Percentiles rank a stretch among this genome's conserved stretches.
Conservation (phyloP, 2,113 vertebrate species). For the Aspidoscelis tigris region DNA sequence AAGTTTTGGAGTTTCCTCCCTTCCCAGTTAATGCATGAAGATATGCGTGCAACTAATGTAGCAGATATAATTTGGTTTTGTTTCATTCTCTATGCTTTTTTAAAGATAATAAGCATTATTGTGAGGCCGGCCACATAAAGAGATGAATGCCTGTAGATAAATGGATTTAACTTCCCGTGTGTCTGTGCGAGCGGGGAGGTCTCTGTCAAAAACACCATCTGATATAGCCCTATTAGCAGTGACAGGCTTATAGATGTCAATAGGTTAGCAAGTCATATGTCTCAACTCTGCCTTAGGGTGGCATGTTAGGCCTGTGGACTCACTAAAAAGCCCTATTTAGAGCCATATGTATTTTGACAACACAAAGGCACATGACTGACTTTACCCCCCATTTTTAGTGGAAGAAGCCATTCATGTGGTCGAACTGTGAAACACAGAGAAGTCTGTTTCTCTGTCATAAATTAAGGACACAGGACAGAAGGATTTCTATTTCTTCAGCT, state of each 20-base stretch:
- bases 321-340: slow-evolving; percentile 37
- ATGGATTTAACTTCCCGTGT: neutral
- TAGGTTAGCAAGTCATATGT: slow-evolving; percentile 34
- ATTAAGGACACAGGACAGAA: neutral
- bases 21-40: neutral
- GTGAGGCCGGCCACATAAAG: neutral
- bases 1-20: neutral
- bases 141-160: neutral
- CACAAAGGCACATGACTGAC: neutral
- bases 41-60: neutral
- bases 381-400: neutral
- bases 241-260: slow-evolving; percentile 44
- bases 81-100: neutral
- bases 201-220: neutral
- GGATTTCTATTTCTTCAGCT: neutral
- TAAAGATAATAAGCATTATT: slow-evolving; percentile 24
- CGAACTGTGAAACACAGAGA: slow-evolving; percentile 15
- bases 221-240: slow-evolving; percentile 38
- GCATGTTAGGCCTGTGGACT: neutral
- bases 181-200: neutral
- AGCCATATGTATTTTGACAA: slow-evolving; percentile 11
- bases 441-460: neutral
- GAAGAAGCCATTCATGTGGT: slow-evolving; percentile 19
- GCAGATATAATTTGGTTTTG: neutral
- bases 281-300: slow-evolving; percentile 31